Conservation (phyloP, 1,140 invertebrate species). For the Euura saliciscinereae region DNA sequence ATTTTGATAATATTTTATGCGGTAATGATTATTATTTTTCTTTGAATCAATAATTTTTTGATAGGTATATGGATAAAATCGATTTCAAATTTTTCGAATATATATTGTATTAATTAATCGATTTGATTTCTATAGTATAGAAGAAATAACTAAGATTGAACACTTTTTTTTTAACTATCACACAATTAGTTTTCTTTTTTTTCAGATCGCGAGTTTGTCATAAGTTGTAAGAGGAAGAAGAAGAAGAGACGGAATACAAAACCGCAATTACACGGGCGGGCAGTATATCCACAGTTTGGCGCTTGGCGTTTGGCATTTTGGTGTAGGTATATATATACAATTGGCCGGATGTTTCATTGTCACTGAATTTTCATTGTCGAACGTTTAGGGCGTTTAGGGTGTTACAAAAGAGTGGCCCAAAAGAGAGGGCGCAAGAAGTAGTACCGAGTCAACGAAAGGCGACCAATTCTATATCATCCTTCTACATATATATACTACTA, state of each 20-base stretch:
- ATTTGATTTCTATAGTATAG: no score
- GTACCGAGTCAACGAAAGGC: not conserved
- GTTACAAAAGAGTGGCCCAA: not conserved
- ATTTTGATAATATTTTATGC: no score
- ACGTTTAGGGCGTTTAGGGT: conserved; percentile 3
- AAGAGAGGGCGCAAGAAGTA: not conserved
- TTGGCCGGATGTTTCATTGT: conserved; percentile 7
- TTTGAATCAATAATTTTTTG: no score
- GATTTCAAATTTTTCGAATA: no score
- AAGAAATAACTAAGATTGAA: no score
- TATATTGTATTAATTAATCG: no score
- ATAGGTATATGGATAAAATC: no score
- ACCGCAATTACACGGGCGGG: conserved; percentile 6
- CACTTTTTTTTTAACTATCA: no score
- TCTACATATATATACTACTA: no score
- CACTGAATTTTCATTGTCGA: not conserved
- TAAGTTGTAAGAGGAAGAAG: not conserved
- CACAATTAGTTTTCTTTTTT: no score
- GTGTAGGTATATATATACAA: not conserved
- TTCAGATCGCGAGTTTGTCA: no score
- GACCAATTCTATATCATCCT: not conserved
- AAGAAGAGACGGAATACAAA: not conserved
- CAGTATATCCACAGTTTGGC: not conserved
- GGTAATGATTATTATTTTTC: no score
- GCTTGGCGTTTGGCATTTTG: conserved; percentile 2